phyloP scores from a whole-genome alignment of 1,140 invertebrate species.

The Nasonia longicornis region DNA sequence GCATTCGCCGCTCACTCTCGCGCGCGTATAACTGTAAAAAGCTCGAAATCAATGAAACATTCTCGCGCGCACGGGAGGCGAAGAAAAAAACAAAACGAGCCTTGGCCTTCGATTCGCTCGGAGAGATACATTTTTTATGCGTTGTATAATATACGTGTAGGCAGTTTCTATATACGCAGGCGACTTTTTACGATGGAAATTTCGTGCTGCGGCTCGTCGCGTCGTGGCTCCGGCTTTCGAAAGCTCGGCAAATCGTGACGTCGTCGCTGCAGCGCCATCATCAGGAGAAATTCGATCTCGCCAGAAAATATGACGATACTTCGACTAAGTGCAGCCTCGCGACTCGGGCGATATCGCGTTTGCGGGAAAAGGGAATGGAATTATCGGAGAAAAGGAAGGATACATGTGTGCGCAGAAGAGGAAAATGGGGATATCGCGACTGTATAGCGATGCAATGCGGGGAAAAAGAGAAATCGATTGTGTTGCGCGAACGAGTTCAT shows the following conservation, averaged over 20 bases:
- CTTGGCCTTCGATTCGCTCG: not conserved
- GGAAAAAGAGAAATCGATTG: conserved; percentile 3
- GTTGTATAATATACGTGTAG: not conserved
- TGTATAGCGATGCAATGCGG: not conserved
- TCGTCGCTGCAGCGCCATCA: not conserved
- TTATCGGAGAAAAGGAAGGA: not conserved
- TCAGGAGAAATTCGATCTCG: conserved; percentile 18
- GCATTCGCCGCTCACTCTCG: not conserved
- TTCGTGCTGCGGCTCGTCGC: not conserved
- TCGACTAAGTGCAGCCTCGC: not conserved
- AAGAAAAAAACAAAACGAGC: not conserved
- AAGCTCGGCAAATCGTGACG: conserved; percentile 22
- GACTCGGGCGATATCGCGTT: not conserved
- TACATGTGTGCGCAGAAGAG: not conserved
- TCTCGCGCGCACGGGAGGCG: too few relatives aligned
- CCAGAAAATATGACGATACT: conserved; percentile 19
- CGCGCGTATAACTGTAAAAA: not conserved
- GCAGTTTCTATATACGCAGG: not conserved
- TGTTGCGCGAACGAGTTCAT: not conserved
- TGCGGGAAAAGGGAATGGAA: not conserved
- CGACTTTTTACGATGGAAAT: conserved; percentile 26
- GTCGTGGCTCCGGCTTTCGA: not conserved
- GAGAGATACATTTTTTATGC: not conserved
- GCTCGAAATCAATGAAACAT: not conserved
- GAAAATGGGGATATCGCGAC: not conserved